These are phyloP conservation scores for Macropus fuliginosus DNA, from an alignment of 2,797 vertebrate species.

Conservation along the genomic window DNA sequence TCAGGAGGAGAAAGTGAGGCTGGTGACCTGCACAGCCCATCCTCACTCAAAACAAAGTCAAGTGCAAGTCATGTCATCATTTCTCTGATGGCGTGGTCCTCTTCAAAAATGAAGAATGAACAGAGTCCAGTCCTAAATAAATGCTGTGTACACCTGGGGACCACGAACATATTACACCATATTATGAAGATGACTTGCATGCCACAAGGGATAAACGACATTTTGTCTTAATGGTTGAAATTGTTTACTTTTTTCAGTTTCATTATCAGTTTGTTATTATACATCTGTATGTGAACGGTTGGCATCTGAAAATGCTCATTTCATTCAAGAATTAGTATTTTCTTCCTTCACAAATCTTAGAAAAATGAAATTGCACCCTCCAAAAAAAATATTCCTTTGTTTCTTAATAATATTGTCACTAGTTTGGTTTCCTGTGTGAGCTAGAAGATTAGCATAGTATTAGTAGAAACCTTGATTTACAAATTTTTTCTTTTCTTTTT, in stretches of 20 bases:
- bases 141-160: background rate
- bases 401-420: background rate
- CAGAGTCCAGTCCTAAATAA: background rate
- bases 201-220: background rate
- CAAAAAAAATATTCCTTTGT: background rate
- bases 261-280: slow-evolving; percentile 49
- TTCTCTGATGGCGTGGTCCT: too few relatives aligned
- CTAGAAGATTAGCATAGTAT: background rate
- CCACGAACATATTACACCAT: background rate
- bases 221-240: background rate
- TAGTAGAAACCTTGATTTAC: background rate
- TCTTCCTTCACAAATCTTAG: background rate
- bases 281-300: background rate
- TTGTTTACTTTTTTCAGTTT: slow-evolving; percentile 43
- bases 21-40: too few relatives aligned
- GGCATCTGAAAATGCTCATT: background rate
- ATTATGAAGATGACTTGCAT: background rate
- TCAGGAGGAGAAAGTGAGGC: too few relatives aligned
- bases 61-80: too few relatives aligned
- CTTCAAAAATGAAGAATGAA: too few relatives aligned
- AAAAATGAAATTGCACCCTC: background rate
- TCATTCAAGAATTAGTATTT: background rate
- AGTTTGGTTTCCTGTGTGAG: background rate
- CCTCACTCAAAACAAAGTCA: too few relatives aligned
- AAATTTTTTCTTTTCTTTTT: background rate